A percentile compares a stretch with the other conserved stretches of the same genome.
Evolutionary conservation across 2,113 vertebrate genomes (phyloP).

Genomic region (Oryzias javanicus): DNA sequence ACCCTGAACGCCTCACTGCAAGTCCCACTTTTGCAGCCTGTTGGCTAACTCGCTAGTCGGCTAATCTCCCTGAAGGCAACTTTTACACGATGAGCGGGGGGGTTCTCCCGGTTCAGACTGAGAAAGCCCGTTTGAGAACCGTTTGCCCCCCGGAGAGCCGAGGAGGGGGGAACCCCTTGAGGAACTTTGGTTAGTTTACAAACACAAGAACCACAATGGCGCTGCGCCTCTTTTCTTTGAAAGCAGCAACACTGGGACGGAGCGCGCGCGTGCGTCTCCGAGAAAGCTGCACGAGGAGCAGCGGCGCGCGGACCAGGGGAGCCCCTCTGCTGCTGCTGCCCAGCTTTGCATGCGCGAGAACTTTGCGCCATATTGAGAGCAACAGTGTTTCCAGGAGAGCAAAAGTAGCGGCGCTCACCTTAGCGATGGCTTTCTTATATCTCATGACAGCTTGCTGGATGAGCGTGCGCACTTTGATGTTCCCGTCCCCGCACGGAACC

Average conservation of each 20-base stretch:
- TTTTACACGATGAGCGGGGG: not conserved
- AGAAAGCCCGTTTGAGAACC: too few relatives aligned
- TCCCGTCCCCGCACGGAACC: conserved; percentile 92
- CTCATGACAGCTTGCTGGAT: conserved; percentile 92
- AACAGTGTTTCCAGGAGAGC: conserved; percentile 56
- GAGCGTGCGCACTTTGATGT: conserved; percentile 85
- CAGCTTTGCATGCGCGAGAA: conserved; percentile 35
- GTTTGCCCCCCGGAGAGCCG: not conserved
- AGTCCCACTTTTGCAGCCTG: conserved; percentile 6
- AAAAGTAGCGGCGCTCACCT: conserved; percentile 80
- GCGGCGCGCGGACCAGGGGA: not conserved
- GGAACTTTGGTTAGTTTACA: conserved; percentile 56
- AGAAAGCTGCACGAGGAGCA: not conserved
- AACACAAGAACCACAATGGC: conserved; percentile 61
- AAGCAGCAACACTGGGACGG: conserved; percentile 7
- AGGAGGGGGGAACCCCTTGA: conserved; percentile 22
- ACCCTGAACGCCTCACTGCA: conserved; percentile 22
- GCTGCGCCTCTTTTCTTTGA: conserved; percentile 39
- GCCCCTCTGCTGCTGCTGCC: not conserved
- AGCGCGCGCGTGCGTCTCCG: not conserved
- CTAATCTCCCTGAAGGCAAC: conserved; percentile 24
- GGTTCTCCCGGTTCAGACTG: not conserved
- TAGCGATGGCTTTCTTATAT: conserved; percentile 92
- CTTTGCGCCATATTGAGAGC: conserved; percentile 72
- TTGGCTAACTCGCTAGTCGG: not conserved